Base-by-base conservation (phyloP, 2,113 vertebrate species). In the Columbina picui region DNA sequence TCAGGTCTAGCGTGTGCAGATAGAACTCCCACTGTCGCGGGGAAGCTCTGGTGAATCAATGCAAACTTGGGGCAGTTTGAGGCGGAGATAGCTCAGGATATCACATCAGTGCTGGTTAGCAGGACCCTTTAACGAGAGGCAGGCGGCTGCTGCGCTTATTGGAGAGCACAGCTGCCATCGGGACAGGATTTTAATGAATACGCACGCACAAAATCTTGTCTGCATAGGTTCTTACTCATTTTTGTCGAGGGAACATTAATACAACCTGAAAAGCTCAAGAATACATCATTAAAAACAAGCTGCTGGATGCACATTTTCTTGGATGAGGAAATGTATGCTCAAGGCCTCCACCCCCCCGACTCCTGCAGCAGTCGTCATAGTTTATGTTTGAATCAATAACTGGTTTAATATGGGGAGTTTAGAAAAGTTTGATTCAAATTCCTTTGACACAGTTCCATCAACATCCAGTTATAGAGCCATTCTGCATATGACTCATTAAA, bases 401-500 rank as follows among this genome's bases (percentile, higher is more conserved):
- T 61, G n/a, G 61, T 74, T 93, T 63, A 69, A 82, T 74, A 61
- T 7, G 10, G 92, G 64, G 93, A 93, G 70, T 86, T 97, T 55
- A 92, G 93, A 78, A 84, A 96, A 90, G 83, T 95, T 89, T 68
- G 82, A 92, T 90, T 87, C 81, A 71, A 80, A 87, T 92, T 75
- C 93, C 85, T 85, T 80, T 76, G 77, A 94, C 80, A 64, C 87
- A 25, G 59, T 76, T 97, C 97, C 96, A 90, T 96, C 97, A 93
- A 64, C 97, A 84, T 87, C 91, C 95, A 78, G 90, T 82, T 96
- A 55, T 53, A 89, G 97, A 88, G 53, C 94, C 89, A 91, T 83
- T 93, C 98, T 95, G 96, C 97, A 74, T 93, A 87, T 97, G 95
- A 95, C 91, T 96, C 96, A 98, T 99, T 98, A 99, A 99, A 99